Evolutionary conservation across 92 coral and sea anemone species (phyloP).

Genomic region (Zoanthus sociatus): DNA sequence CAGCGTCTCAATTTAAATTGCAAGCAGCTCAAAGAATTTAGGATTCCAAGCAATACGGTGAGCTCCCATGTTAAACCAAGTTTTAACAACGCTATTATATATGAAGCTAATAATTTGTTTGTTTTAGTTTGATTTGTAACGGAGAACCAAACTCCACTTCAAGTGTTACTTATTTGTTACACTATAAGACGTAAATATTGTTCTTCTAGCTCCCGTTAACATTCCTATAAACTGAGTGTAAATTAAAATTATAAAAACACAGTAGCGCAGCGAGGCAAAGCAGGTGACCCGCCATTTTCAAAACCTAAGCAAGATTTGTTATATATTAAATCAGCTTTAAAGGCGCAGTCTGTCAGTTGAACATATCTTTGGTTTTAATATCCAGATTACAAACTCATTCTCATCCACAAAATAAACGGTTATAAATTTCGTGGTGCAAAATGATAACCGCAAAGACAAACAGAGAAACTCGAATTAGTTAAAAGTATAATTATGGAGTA

Average conservation of each 20-base stretch:
- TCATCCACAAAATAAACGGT: conserved; percentile 26
- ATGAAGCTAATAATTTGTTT: neutral
- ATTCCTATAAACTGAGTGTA: neutral
- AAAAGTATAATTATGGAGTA: neutral
- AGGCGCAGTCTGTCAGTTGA: neutral
- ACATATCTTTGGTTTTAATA: neutral
- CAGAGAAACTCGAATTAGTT: neutral
- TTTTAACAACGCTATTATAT: neutral
- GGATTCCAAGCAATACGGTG: conserved; percentile 1
- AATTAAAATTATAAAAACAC: neutral
- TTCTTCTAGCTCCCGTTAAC: conserved; percentile 6
- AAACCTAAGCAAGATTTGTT: neutral
- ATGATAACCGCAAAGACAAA: neutral
- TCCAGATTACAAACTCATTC: neutral
- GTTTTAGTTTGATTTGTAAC: neutral
- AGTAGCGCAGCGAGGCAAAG: neutral
- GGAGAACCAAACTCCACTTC: neutral
- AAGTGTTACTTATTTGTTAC: conserved; percentile 14
- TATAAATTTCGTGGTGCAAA: neutral
- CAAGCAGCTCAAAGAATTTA: conserved; percentile 14
- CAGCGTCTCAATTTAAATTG: conserved; percentile 16
- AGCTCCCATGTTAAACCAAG: neutral
- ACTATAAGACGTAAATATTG: conserved; percentile 8
- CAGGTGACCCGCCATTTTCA: neutral
- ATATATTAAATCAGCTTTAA: neutral